Evolutionary conservation across 2,888 invertebrate species (phyloP).

Genomic region (Tetanocera ferruginea): DNA sequence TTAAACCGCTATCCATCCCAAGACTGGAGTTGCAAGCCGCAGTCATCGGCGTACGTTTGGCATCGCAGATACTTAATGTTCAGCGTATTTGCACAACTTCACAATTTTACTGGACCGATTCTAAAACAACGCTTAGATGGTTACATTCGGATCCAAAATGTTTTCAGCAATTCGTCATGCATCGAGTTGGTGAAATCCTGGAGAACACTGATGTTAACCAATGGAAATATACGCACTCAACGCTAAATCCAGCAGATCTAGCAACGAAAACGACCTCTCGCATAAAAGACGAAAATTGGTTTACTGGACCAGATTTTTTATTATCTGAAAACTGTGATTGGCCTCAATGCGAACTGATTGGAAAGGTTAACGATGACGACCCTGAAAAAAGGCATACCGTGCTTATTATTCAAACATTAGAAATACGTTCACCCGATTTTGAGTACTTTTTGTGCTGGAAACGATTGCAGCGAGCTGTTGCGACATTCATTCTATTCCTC

Average conservation of each 20-base stretch:
- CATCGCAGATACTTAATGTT: slow-evolving; percentile 3
- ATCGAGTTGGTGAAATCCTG: slow-evolving; percentile 42
- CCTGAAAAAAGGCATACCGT: slow-evolving; percentile 24
- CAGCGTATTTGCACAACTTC: slow-evolving; percentile 13
- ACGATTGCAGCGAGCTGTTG: too few relatives aligned
- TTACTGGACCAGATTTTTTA: slow-evolving; percentile 40
- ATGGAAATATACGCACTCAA: slow-evolving; percentile 45
- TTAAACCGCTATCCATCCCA: slow-evolving; percentile 35
- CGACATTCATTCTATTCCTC: too few relatives aligned
- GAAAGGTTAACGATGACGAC: background rate
- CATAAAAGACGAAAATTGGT: slow-evolving; percentile 30
- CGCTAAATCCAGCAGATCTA: slow-evolving; percentile 35
- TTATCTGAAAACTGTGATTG: slow-evolving; percentile 22
- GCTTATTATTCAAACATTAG: slow-evolving; percentile 9
- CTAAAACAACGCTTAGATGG: slow-evolving; percentile 41
- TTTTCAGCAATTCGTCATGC: slow-evolving; percentile 46
- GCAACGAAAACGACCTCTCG: slow-evolving; percentile 29
- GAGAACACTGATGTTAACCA: slow-evolving; percentile 40
- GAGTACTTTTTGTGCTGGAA: too few relatives aligned
- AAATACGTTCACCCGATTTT: too few relatives aligned
- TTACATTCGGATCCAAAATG: slow-evolving; percentile 42
- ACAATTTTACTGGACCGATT: slow-evolving; percentile 39
- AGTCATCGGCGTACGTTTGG: slow-evolving; percentile 25
- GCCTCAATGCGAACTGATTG: slow-evolving; percentile 39
- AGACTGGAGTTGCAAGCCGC: slow-evolving; percentile 36